A percentile compares a stretch with the other conserved stretches of the same genome.
phyloP scores from a whole-genome alignment of 2,888 invertebrate species.

The Leucania comma region DNA sequence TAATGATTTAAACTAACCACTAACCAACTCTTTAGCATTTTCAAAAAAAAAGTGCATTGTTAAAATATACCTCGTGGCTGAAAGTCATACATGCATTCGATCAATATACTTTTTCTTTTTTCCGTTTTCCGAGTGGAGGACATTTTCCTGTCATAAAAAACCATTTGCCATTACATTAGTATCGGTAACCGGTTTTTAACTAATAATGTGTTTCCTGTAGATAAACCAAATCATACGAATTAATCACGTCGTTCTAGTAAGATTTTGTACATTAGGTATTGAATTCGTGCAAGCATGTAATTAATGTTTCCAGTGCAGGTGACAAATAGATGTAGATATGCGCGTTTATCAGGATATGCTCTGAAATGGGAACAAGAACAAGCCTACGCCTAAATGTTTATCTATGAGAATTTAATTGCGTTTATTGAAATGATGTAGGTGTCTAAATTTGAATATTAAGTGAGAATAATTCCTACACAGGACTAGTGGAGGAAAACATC shows the following conservation, averaged over 20 bases:
- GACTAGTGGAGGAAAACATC: too few species aligned
- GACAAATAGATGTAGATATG: slow-evolving; percentile 13
- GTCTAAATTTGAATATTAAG: slow-evolving; percentile 18
- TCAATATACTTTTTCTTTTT: too few species aligned
- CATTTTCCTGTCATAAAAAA: slow-evolving; percentile 25
- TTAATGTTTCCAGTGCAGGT: slow-evolving; percentile 5
- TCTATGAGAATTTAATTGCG: slow-evolving; percentile 31
- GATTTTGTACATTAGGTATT: slow-evolving; percentile 11
- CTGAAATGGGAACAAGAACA: slow-evolving; percentile 49
- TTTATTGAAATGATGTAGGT: slow-evolving; percentile 8
- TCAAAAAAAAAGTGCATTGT: too few species aligned
- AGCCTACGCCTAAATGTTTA: slow-evolving; percentile 33
- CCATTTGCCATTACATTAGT: slow-evolving; percentile 3
- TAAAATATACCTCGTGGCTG: too few species aligned
- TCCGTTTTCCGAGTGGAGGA: background rate
- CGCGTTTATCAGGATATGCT: slow-evolving; percentile 52
- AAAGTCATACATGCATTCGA: too few species aligned
- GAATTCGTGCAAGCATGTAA: slow-evolving; percentile 10
- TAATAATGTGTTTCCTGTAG: slow-evolving; percentile 48
- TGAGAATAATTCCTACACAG: slow-evolving; percentile 5
- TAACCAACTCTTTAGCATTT: too few species aligned
- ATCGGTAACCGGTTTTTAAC: too few species aligned
- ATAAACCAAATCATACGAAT: slow-evolving; percentile 36
- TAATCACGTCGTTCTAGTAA: slow-evolving; percentile 22
- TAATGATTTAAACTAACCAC: too few species aligned